phyloP scores from a whole-genome alignment of 2,888 invertebrate genomes.

The Ennomos erosarius region DNA sequence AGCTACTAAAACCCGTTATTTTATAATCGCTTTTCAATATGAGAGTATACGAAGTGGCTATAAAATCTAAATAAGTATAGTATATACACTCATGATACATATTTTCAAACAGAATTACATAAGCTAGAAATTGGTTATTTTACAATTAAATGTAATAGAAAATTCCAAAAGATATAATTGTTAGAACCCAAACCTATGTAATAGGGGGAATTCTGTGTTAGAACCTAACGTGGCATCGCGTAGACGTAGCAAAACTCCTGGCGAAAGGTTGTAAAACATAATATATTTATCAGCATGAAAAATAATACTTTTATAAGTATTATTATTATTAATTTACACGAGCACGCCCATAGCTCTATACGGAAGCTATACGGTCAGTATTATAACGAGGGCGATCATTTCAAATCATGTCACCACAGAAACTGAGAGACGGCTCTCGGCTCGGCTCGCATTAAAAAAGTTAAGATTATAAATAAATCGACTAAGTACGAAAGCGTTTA shows the following conservation, averaged over 20 bases:
- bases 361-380: background rate
- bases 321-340: slow-evolving; percentile 10
- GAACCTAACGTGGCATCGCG: too few species aligned
- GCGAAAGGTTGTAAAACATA: slow-evolving; percentile 13
- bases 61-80: too few species aligned
- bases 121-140: too few species aligned
- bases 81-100: too few species aligned
- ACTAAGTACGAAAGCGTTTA: slow-evolving; percentile 12
- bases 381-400: background rate
- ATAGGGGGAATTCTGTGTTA: too few species aligned
- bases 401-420: slow-evolving; percentile 1
- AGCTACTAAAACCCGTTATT: too few species aligned
- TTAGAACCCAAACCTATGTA: too few species aligned
- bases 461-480: slow-evolving; percentile 7
- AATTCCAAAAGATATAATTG: too few species aligned
- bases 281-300: slow-evolving; percentile 13
- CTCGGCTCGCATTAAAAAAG: background rate
- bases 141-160: too few species aligned
- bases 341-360: slow-evolving; percentile 24
- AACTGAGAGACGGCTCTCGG: background rate
- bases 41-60: too few species aligned
- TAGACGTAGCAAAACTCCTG: background rate
- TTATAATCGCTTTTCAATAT: too few species aligned
- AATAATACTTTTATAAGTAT: slow-evolving; percentile 19
- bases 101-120: too few species aligned